Evolutionary conservation across 2,113 vertebrate genomes (phyloP).

Genomic region (Carollia perspicillata): DNA sequence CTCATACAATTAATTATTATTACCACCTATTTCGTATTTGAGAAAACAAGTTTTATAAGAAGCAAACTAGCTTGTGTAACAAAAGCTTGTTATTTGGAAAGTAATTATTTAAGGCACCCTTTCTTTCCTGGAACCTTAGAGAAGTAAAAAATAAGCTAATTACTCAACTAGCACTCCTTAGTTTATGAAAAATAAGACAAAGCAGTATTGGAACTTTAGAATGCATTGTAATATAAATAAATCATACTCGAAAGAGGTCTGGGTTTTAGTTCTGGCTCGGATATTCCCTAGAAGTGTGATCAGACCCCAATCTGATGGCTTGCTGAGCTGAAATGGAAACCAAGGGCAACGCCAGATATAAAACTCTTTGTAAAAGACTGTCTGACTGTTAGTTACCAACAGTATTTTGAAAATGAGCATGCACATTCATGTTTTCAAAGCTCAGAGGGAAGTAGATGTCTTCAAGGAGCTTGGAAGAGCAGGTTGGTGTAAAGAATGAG

Average conservation of each 20-base stretch:
- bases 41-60: slow-evolving; percentile 10
- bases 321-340: background rate
- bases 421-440: background rate
- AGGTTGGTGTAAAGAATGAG: background rate
- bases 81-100: background rate
- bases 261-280: background rate
- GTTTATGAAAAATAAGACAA: background rate
- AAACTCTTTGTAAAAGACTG: background rate
- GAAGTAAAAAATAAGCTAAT: background rate
- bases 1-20: background rate
- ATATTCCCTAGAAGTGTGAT: background rate
- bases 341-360: background rate
- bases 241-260: background rate
- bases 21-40: background rate
- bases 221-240: background rate
- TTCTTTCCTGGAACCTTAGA: background rate
- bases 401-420: background rate
- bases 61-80: background rate
- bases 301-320: background rate
- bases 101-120: background rate
- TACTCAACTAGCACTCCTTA: background rate
- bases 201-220: background rate
- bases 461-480: background rate
- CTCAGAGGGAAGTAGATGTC: background rate
- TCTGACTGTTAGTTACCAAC: background rate